Evolutionary conservation across 1,140 invertebrate genomes (phyloP), one percentile per base, ranked within the genome.

Genomic region (Luehdorfia chinensis): DNA sequence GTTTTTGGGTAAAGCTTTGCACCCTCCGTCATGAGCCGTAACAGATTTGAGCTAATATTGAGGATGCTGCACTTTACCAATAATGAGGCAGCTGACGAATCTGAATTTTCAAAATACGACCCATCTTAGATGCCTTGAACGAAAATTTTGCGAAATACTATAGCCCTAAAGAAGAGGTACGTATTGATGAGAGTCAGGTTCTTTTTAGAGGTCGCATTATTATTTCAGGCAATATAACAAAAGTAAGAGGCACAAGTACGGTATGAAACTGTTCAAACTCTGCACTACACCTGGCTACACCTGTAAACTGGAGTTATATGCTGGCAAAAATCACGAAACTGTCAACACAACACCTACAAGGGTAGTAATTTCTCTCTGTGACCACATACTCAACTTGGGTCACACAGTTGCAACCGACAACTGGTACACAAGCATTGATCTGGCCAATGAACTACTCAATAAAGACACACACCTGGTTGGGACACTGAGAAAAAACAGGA

Each of bases 1-100:
- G 31, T 47, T 12, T 47, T 25, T 31, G 21, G 44, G 18, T 31
- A 47, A 34, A 12, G 3, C 11, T 47, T 47, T 47, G 18, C 44
- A 8, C 11, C 44, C 7, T 25, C 44, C 34, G 44, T 47, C 12
- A 47, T 47, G 44, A 47, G 44, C 14, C 16, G 44, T 4, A 47
- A 47, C 14, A 13, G 45, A 11, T 47, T 47, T 16, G 45, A 47
- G 19, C 16, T 46, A 16, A 16, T 46, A 12, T 46, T 46, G 44
- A 32, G 31, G 19, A 36, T 27, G 11, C 16, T 47, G 19, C 32
- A 47, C 32, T 36, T 47, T 28, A 25, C 45, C 11, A 27, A 47
- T 47, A 47, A 47, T 18, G 45, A 47, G 15, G 21, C 28, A 30
- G 43, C 28, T 9, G 43, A 45, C 16, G 21, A 32, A 32, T 11